A percentile compares a stretch with the other conserved stretches of the same genome.
phyloP scores from a whole-genome alignment of 2,888 invertebrate species.

The Callyntrura guangdongensis region DNA sequence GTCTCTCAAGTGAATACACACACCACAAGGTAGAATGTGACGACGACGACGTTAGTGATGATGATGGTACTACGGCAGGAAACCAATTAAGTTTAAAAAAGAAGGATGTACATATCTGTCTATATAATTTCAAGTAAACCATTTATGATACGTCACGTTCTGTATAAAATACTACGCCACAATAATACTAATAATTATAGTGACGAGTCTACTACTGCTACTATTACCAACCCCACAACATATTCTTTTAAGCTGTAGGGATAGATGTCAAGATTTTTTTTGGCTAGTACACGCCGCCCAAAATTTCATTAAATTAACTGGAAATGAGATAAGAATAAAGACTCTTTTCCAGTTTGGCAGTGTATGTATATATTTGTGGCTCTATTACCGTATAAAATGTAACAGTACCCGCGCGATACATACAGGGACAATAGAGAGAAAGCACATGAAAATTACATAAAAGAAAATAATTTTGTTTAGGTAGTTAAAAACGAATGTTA shows the following conservation, averaged over 20 bases:
- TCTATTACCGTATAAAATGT: background rate
- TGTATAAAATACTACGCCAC: background rate
- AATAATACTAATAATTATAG: background rate
- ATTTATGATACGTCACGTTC: background rate
- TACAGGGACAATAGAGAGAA: background rate
- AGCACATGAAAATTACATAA: background rate
- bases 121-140: background rate
- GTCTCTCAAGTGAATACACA: background rate
- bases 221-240: background rate
- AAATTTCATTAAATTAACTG: constrained; percentile 54
- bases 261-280: background rate
- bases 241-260: background rate
- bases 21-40: background rate
- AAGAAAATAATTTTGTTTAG: background rate
- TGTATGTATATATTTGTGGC: background rate
- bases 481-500: constrained; percentile 19
- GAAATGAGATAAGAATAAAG: constrained; percentile 41
- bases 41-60: background rate
- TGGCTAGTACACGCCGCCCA: constrained; percentile 1
- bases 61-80: background rate
- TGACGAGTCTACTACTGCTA: too few species aligned
- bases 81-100: background rate
- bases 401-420: background rate
- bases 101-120: background rate
- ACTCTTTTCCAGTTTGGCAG: background rate